Evolutionary conservation across 2,888 invertebrate genomes (phyloP).

Genomic region (Epistrophella euchroma): DNA sequence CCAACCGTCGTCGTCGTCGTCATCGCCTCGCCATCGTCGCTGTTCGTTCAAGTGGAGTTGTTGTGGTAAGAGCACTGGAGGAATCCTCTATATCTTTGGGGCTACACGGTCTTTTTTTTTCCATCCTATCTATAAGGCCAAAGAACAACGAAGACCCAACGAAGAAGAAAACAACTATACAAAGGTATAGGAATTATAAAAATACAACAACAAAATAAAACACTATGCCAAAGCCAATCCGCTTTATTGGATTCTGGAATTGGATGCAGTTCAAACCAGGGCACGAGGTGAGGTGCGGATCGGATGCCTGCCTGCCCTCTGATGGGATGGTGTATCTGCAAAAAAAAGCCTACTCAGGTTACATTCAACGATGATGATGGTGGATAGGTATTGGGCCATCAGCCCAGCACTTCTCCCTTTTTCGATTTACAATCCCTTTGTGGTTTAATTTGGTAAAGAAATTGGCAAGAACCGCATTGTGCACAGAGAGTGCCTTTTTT

Average conservation of each 20-base stretch:
- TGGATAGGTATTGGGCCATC: slow-evolving; percentile 36
- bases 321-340: slow-evolving; percentile 51
- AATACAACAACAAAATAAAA: slow-evolving; percentile 15
- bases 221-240: slow-evolving; percentile 62
- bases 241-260: slow-evolving; percentile 73
- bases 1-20: slow-evolving; percentile 58
- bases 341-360: slow-evolving; percentile 68
- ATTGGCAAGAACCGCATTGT: slow-evolving; percentile 68
- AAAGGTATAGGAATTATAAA: slow-evolving; percentile 29
- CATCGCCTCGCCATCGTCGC: not conserved
- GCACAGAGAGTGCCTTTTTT: slow-evolving; percentile 44
- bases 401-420: slow-evolving; percentile 46
- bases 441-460: slow-evolving; percentile 70
- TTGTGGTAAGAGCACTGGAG: slow-evolving; percentile 59
- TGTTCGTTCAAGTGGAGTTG: slow-evolving; percentile 38
- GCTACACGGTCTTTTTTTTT: slow-evolving; percentile 29
- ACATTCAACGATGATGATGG: slow-evolving; percentile 24
- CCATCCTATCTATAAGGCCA: slow-evolving; percentile 46
- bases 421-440: slow-evolving; percentile 57
- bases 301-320: slow-evolving; percentile 29
- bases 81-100: slow-evolving; percentile 61
- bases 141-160: slow-evolving; percentile 58
- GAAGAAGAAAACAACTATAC: slow-evolving; percentile 61
- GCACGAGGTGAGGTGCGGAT: slow-evolving; percentile 66
- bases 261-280: slow-evolving; percentile 67